Base-by-base conservation (phyloP, 2,888 invertebrate species). In the Caenorhabditis macrosperma region DNA sequence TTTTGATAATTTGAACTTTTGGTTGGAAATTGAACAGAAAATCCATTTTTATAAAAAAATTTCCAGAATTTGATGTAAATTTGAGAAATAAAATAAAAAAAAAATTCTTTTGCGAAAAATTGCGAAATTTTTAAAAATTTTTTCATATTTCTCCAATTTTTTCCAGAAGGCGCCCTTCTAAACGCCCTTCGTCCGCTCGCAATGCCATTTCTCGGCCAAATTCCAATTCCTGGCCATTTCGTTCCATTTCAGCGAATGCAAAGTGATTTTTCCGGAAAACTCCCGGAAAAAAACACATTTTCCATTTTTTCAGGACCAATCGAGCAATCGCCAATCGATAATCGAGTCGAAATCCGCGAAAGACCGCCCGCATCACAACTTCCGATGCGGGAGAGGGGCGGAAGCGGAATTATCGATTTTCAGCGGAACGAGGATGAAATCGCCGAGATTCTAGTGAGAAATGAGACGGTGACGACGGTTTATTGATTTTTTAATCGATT, bases 221-320 rank as follows among this genome's bases (percentile, higher is more conserved):
- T n/a, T n/a, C 72, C 78, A 20, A 72, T 72, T 63, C 72, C 78
- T 4, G 78, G 78, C 3, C 69, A 71, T 54, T 78, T 78, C 41
- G 66, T 78, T 1, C 78, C 78, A 3, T 64, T 71, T 30, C 78
- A 71, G 41, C 44, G 71, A 35, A 72, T 72, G 71, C 63, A 72
- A 63, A 63, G 71, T 72, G 26, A 44, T 30, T 55, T 67, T 50
- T 50, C 4, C 2, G 2, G 15, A 12, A 10, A n/a, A n/a, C n/a
- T 35, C 10, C 20, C 17, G 20, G 20, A 20, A 20, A 38, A 5
- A 3, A 38, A 10, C 9, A 12, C 7, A 38, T 41, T 10, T 38
- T 24, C 10, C 30, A 54, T 1, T 2, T 20, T 66, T 57, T 20
- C 57, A 69, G 68, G 41, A 50, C 68, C 59, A 50, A 59, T 60